Evolutionary conservation across 2,797 vertebrate species (phyloP).

Genomic region (Gymnoscopelus microlampas): DNA sequence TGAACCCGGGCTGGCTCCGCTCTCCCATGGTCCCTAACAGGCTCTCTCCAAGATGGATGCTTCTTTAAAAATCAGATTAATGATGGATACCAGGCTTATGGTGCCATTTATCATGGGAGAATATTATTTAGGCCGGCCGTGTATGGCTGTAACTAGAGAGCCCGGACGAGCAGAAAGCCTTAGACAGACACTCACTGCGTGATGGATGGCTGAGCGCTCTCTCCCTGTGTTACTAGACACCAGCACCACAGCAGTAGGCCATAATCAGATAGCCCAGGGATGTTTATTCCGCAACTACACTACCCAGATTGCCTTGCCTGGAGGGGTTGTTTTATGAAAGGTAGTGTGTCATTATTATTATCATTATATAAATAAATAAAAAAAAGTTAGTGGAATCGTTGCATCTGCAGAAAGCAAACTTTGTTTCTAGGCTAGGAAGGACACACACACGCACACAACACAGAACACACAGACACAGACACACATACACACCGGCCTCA

Average conservation of each 20-base stretch:
- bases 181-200: constrained; percentile 84
- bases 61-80: constrained; percentile 99
- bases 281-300: constrained; percentile 80
- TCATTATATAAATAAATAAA: constrained; percentile 43
- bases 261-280: constrained; percentile 86
- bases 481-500: constrained; percentile 7
- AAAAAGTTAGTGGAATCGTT: constrained; percentile 58
- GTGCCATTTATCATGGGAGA: constrained; percentile 98
- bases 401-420: constrained; percentile 22
- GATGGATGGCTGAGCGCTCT: constrained; percentile 93
- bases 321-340: constrained; percentile 72
- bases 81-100: constrained; percentile 95
- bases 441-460: constrained; percentile 13
- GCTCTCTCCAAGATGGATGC: constrained; percentile 97
- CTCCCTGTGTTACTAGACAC: constrained; percentile 92
- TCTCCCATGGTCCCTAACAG: constrained; percentile 92
- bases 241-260: constrained; percentile 81
- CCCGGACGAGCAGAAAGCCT: constrained; percentile 88
- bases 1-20: constrained; percentile 90
- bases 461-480: constrained; percentile 17
- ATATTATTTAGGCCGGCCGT: constrained; percentile 99
- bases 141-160: constrained; percentile 99
- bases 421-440: constrained; percentile 26
- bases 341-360: constrained; percentile 69
- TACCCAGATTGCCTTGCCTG: constrained; percentile 77